Percentiles rank a stretch among this genome's conserved stretches.
phyloP scores from a whole-genome alignment of 2,797 vertebrate species.

The Pseudochirops cupreus region DNA sequence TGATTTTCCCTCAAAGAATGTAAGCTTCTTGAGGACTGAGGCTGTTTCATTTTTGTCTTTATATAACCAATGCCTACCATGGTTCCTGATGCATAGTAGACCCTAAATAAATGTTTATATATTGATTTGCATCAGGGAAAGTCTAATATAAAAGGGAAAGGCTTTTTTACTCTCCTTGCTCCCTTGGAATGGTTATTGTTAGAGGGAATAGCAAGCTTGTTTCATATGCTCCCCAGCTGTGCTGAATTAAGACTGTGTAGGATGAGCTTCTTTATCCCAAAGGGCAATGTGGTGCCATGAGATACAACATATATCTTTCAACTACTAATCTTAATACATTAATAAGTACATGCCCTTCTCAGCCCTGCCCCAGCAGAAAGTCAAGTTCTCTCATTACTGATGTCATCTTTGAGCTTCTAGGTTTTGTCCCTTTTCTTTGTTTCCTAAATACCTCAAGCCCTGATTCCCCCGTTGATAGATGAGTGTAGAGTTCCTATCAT shows the following conservation, averaged over 20 bases:
- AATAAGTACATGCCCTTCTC: not conserved
- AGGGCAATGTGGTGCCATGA: not conserved
- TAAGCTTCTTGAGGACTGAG: not conserved
- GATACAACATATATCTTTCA: not conserved
- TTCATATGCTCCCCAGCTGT: not conserved
- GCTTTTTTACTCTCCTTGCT: not conserved
- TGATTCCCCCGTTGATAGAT: not conserved
- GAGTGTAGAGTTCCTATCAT: not conserved
- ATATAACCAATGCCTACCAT: not conserved
- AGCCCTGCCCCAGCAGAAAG: not conserved
- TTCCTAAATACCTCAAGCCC: not conserved
- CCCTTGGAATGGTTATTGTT: not conserved
- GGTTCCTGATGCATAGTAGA: not conserved
- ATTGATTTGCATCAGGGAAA: not conserved
- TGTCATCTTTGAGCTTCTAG: not conserved
- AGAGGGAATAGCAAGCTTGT: not conserved
- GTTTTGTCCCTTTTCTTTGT: too few species aligned
- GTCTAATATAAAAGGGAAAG: not conserved
- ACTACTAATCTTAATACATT: not conserved
- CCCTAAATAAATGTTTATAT: not conserved
- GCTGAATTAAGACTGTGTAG: not conserved
- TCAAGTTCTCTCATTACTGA: not conserved
- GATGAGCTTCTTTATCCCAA: not conserved
- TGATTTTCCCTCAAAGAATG: not conserved
- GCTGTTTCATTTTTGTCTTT: not conserved